phyloP scores from a whole-genome alignment of 1,140 invertebrate genomes.

The Laupala kohalensis region DNA sequence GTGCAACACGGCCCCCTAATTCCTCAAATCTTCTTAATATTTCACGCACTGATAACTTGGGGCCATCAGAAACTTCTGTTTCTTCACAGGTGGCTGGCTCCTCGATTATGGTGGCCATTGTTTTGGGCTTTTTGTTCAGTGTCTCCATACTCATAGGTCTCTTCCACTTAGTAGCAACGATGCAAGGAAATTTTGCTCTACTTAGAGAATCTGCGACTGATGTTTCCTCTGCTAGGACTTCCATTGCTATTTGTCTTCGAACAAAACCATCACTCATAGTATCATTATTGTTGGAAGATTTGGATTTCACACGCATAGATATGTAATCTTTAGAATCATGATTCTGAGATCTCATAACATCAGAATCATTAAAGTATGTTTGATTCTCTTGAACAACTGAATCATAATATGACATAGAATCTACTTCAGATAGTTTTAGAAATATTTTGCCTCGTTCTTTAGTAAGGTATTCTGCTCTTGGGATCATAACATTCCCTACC shows the following conservation, averaged over 20 bases:
- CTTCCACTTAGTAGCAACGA: background rate
- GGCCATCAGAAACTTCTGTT: conserved; percentile 27
- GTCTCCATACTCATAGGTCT: conserved; percentile 13
- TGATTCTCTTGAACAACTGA: conserved; percentile 4
- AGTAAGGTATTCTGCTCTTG: background rate
- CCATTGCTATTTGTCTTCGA: background rate
- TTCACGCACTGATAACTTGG: conserved; percentile 64
- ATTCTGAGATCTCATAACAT: background rate
- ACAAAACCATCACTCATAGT: background rate
- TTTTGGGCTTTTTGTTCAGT: conserved; percentile 26
- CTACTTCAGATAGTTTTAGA: background rate
- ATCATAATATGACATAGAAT: conserved; percentile 3
- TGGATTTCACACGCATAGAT: background rate
- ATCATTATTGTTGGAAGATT: background rate
- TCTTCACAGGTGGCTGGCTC: conserved; percentile 27
- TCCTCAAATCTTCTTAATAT: conserved; percentile 67
- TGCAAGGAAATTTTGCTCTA: background rate
- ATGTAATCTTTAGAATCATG: background rate
- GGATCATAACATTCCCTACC: background rate
- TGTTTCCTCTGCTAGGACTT: background rate
- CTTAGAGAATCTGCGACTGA: background rate
- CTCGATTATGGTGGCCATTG: conserved; percentile 68
- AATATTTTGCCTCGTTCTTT: background rate
- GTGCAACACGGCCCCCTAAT: conserved; percentile 28
- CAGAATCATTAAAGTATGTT: background rate